These are phyloP conservation scores for Neopipo cinnamomea DNA, from an alignment of 2,113 vertebrate species.

Conservation along the genomic window DNA sequence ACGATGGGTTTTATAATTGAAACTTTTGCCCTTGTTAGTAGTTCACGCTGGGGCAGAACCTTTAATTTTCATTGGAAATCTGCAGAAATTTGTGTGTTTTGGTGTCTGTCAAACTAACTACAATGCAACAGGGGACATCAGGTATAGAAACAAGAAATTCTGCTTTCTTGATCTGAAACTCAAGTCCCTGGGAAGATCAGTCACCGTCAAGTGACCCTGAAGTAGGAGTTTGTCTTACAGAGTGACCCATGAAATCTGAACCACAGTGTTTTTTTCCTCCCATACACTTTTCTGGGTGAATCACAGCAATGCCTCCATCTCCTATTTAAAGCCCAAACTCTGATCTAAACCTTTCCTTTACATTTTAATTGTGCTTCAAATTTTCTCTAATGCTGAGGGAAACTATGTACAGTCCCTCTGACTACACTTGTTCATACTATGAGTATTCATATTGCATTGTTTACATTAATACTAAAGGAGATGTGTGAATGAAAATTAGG, in stretches of 20 bases:
- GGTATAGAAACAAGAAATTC: not conserved
- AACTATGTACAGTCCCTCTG: not conserved
- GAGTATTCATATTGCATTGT: not conserved
- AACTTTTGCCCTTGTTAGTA: not conserved
- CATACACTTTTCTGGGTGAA: not conserved
- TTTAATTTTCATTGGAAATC: not conserved
- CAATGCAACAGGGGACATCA: not conserved
- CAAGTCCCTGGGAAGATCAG: not conserved
- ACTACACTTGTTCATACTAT: not conserved
- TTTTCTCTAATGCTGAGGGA: not conserved
- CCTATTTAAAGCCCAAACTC: not conserved
- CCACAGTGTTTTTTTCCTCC: not conserved
- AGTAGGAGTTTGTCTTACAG: not conserved
- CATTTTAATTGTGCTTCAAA: not conserved
- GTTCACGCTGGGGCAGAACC: rapidly evolving
- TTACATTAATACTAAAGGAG: not conserved
- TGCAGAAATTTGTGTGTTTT: not conserved
- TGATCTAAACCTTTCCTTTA: not conserved
- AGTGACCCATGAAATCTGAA: not conserved
- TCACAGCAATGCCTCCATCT: not conserved
- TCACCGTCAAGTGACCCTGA: not conserved
- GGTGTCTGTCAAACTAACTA: not conserved
- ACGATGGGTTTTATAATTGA: not conserved
- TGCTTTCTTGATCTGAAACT: not conserved
- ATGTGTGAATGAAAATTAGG: not conserved